Conservation (phyloP, 2,888 invertebrate genomes). For the Tenthredo distinguenda region DNA sequence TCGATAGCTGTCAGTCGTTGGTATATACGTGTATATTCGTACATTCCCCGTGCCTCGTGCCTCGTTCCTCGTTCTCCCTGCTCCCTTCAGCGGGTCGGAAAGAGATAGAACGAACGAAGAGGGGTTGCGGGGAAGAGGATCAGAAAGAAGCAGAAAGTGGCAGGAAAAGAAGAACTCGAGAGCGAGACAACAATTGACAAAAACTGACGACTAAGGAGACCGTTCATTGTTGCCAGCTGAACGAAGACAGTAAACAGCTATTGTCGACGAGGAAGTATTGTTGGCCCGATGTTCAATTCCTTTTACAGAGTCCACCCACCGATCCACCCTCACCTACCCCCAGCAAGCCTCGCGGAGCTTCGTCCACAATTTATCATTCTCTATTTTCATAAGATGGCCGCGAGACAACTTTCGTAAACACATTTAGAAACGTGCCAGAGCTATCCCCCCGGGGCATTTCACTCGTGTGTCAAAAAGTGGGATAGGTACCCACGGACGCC, state of each 20-base stretch:
- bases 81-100: background rate
- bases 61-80: background rate
- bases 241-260: slow-evolving; percentile 76
- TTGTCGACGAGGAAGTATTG: slow-evolving; percentile 67
- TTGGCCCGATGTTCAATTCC: slow-evolving; percentile 70
- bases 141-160: slow-evolving; percentile 46
- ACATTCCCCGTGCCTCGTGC: background rate
- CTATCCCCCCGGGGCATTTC: background rate
- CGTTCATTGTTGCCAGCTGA: slow-evolving; percentile 70
- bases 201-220: slow-evolving; percentile 73
- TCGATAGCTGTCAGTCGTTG: slow-evolving; percentile 39
- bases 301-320: slow-evolving; percentile 58
- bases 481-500: background rate
- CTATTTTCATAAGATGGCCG: slow-evolving; percentile 49
- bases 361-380: slow-evolving; percentile 44
- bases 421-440: slow-evolving; percentile 1
- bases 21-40: background rate
- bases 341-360: background rate
- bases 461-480: background rate
- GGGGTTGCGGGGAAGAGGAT: background rate
- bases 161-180: slow-evolving; percentile 34
- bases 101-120: no score
- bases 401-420: slow-evolving; percentile 48
- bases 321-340: background rate
- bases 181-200: slow-evolving; percentile 70